Percentiles rank a stretch among this genome's conserved stretches.
Evolutionary conservation across 1,140 invertebrate genomes (phyloP).

Genomic region (Heterodera schachtii): DNA sequence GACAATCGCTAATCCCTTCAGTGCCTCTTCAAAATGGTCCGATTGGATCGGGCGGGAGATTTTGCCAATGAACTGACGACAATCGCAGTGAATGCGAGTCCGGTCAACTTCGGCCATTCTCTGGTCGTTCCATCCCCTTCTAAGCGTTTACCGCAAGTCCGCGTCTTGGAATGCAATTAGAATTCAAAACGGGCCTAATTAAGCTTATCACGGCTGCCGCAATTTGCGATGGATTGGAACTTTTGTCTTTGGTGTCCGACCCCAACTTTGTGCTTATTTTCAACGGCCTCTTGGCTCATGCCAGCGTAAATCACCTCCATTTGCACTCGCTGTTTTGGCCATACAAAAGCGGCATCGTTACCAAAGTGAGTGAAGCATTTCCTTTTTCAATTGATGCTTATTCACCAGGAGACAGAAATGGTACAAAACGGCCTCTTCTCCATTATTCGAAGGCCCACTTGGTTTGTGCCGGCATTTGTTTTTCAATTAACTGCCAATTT

Average conservation of each 20-base stretch:
- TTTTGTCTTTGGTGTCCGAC: conserved; percentile 61
- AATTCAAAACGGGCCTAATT: neutral
- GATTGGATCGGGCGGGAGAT: conserved; percentile 45
- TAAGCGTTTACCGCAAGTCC: conserved; percentile 60
- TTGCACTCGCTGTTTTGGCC: conserved; percentile 64
- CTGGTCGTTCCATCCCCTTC: conserved; percentile 56
- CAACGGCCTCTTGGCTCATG: conserved; percentile 62
- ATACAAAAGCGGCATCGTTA: conserved; percentile 60
- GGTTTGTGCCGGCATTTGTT: conserved; percentile 60
- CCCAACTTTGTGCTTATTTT: conserved; percentile 59
- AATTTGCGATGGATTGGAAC: conserved; percentile 54
- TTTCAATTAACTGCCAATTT: conserved; percentile 51
- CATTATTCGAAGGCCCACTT: conserved; percentile 52
- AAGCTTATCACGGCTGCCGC: conserved; percentile 52
- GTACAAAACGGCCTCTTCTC: neutral
- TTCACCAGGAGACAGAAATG: conserved; percentile 10
- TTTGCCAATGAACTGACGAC: conserved; percentile 53
- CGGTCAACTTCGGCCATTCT: conserved; percentile 58
- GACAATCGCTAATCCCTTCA: conserved; percentile 19
- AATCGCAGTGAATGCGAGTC: conserved; percentile 59
- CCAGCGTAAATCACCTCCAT: conserved; percentile 65
- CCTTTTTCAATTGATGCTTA: neutral
- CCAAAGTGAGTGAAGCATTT: conserved; percentile 33
- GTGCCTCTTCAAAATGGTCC: conserved; percentile 22
- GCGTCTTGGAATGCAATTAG: neutral